Conservation (phyloP, 2,797 vertebrate species). For the Sciurus vulgaris region DNA sequence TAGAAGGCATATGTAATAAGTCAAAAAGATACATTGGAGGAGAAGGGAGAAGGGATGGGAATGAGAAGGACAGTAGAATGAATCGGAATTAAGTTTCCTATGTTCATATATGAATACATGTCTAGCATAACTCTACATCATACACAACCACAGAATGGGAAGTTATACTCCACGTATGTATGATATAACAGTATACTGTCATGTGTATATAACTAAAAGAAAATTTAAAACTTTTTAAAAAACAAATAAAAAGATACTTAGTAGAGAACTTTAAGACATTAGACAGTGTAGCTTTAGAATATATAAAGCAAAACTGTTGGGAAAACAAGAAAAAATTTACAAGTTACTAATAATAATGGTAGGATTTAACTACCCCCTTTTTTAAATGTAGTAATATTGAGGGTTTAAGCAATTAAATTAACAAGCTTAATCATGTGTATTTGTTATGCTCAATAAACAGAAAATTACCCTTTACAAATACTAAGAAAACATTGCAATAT, state of each 20-base stretch:
- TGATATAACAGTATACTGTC: too few species aligned
- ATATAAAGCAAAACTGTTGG: neutral
- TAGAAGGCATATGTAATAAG: neutral
- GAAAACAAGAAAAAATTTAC: neutral
- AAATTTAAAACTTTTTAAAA: too few species aligned
- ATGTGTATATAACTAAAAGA: too few species aligned
- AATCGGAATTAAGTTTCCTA: too few species aligned
- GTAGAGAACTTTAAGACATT: too few species aligned
- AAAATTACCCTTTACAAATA: neutral
- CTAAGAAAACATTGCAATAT: neutral
- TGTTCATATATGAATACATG: too few species aligned
- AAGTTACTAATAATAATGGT: conserved; percentile 5
- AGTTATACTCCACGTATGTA: too few species aligned
- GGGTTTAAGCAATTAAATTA: neutral
- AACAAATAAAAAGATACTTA: too few species aligned
- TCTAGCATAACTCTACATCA: too few species aligned
- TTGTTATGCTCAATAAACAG: neutral
- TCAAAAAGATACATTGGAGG: neutral
- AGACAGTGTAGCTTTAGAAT: neutral
- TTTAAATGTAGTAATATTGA: neutral
- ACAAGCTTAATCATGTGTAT: neutral
- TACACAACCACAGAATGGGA: too few species aligned
- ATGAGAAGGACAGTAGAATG: too few species aligned
- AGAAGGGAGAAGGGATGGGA: too few species aligned
- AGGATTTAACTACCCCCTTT: neutral